Conservation (phyloP, 2,113 vertebrate species). For the Lepus timidus region DNA sequence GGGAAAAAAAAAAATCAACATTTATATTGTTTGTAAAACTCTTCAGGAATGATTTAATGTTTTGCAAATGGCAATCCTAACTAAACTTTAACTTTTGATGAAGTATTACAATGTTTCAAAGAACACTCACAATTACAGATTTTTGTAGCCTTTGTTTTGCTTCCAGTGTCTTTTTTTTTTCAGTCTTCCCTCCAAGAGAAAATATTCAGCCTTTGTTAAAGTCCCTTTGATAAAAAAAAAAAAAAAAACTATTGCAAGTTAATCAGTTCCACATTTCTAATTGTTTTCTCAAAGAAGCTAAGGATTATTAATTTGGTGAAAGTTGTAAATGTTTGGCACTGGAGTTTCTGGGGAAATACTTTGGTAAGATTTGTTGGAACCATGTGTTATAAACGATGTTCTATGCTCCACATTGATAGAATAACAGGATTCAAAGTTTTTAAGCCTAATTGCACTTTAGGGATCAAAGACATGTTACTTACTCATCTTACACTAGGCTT, state of each 20-base stretch:
- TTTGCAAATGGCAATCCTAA: slow-evolving; percentile 73
- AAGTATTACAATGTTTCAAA: slow-evolving; percentile 70
- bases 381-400: slow-evolving; percentile 51
- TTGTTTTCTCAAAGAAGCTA: slow-evolving; percentile 83
- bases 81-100: slow-evolving; percentile 71
- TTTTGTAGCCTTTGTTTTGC: slow-evolving; percentile 71
- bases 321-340: slow-evolving; percentile 73
- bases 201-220: slow-evolving; percentile 67
- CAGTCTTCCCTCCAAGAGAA: slow-evolving; percentile 49
- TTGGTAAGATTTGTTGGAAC: slow-evolving; percentile 71
- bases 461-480: slow-evolving; percentile 73
- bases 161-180: slow-evolving; percentile 57
- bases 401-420: slow-evolving; percentile 5
- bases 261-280: slow-evolving; percentile 84
- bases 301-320: slow-evolving; percentile 84
- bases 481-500: slow-evolving; percentile 63
- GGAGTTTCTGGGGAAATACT: slow-evolving; percentile 69
- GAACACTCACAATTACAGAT: slow-evolving; percentile 64
- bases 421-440: slow-evolving; percentile 46
- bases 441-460: slow-evolving; percentile 73
- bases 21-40: slow-evolving; percentile 69
- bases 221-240: slow-evolving; percentile 41
- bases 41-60: slow-evolving; percentile 73
- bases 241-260: slow-evolving; percentile 68
- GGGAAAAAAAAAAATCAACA: slow-evolving; percentile 52